Conservation (phyloP, 2,797 vertebrate species). For the Huso huso region DNA sequence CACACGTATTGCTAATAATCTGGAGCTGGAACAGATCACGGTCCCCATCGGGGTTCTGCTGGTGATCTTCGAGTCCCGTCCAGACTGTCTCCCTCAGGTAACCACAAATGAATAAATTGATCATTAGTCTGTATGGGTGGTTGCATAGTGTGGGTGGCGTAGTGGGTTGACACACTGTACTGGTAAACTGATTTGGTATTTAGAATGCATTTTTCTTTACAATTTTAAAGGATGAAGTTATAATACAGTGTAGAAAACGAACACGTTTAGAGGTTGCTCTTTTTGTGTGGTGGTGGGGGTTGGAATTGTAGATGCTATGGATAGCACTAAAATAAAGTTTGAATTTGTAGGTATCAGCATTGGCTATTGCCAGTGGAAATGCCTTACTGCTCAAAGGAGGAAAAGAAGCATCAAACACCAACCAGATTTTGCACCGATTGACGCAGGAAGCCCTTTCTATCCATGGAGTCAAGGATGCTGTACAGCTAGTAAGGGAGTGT, state of each 20-base stretch:
- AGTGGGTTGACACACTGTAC: too few species aligned
- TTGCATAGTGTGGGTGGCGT: too few species aligned
- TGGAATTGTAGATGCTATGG: too few species aligned
- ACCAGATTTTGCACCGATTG: conserved; percentile 78
- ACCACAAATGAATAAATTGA: not conserved
- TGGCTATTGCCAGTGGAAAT: conserved; percentile 91
- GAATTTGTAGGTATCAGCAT: conserved; percentile 72
- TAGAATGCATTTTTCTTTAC: too few species aligned
- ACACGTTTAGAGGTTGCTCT: too few species aligned
- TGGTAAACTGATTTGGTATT: too few species aligned
- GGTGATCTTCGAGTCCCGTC: conserved; percentile 92
- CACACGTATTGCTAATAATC: conserved; percentile 77
- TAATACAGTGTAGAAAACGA: too few species aligned
- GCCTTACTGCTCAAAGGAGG: conserved; percentile 89
- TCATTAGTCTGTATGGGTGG: too few species aligned
- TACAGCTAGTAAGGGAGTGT: conserved; percentile 73
- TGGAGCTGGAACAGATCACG: conserved; percentile 89
- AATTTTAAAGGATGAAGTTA: too few species aligned
- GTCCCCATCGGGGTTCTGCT: conserved; percentile 92
- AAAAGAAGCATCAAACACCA: conserved; percentile 83
- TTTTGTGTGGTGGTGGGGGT: too few species aligned
- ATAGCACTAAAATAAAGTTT: not conserved
- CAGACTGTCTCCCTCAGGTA: conserved; percentile 94
- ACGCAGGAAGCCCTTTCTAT: conserved; percentile 83
- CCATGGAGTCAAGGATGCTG: conserved; percentile 76